These are phyloP conservation scores for Drosophila lini DNA, from an alignment of 1,140 invertebrate genomes.

Conservation along the genomic window DNA sequence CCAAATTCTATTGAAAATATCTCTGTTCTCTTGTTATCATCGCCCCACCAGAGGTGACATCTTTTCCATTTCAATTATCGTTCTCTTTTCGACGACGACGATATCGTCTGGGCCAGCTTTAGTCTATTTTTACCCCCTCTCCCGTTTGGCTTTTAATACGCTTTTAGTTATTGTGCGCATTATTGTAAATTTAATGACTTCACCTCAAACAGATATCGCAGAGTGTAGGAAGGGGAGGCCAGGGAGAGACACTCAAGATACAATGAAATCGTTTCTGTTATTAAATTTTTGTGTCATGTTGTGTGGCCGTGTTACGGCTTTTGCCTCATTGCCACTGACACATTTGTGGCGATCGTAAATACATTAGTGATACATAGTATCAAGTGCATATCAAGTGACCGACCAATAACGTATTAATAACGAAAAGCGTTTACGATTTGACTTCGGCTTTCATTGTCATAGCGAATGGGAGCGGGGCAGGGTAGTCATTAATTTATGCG, in stretches of 20 bases:
- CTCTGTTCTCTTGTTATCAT: constrained; percentile 34
- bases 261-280: constrained; percentile 62
- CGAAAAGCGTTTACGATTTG: constrained; percentile 72
- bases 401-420: constrained; percentile 64
- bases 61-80: constrained; percentile 69
- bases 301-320: constrained; percentile 79
- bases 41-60: constrained; percentile 47
- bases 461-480: constrained; percentile 22
- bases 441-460: constrained; percentile 50
- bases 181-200: constrained; percentile 82
- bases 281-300: constrained; percentile 69
- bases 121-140: constrained; percentile 13
- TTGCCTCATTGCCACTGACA: constrained; percentile 78
- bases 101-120: constrained; percentile 37
- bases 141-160: constrained; percentile 50
- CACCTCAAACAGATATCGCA: constrained; percentile 44
- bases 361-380: constrained; percentile 69
- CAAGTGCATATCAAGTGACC: constrained; percentile 53
- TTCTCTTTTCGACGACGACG: constrained; percentile 21
- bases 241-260: constrained; percentile 41
- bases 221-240: background rate
- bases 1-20: constrained; percentile 8
- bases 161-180: constrained; percentile 76
- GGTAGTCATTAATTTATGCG: constrained; percentile 74
- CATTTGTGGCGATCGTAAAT: constrained; percentile 77